Percentiles rank a stretch among this genome's conserved stretches.
Evolutionary conservation across 2,888 invertebrate genomes (phyloP).

Genomic region (Allolobophora icterica): DNA sequence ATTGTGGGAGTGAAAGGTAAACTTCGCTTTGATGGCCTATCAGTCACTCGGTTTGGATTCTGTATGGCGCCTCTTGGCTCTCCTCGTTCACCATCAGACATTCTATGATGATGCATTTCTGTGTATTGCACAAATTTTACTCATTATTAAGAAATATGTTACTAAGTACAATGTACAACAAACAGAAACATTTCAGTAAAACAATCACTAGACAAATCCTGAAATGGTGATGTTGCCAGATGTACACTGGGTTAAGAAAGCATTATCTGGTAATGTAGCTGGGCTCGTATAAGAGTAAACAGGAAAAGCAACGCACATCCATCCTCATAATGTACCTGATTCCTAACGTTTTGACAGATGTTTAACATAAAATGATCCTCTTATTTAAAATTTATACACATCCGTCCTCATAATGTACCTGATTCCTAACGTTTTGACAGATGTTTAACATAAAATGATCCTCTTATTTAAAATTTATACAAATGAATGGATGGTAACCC

Average conservation of each 20-base stretch:
- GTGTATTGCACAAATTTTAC: not conserved
- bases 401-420: not conserved
- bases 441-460: too few relatives aligned
- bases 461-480: too few relatives aligned
- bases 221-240: not conserved
- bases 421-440: too few relatives aligned
- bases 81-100: constrained; percentile 5
- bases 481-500: too few relatives aligned
- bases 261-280: not conserved
- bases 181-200: not conserved
- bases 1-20: not conserved
- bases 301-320: not conserved
- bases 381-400: not conserved
- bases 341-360: too few relatives aligned
- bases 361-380: too few relatives aligned
- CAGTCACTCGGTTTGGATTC: not conserved
- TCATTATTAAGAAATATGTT: constrained; percentile 9
- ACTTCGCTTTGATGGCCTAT: not conserved
- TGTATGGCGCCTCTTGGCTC: not conserved
- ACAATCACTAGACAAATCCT: not conserved
- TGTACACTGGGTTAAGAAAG: not conserved
- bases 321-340: not conserved
- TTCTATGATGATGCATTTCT: not conserved
- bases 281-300: not conserved
- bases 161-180: not conserved